Conservation (phyloP, 2,797 vertebrate species). For the Etheostoma perlongum region DNA sequence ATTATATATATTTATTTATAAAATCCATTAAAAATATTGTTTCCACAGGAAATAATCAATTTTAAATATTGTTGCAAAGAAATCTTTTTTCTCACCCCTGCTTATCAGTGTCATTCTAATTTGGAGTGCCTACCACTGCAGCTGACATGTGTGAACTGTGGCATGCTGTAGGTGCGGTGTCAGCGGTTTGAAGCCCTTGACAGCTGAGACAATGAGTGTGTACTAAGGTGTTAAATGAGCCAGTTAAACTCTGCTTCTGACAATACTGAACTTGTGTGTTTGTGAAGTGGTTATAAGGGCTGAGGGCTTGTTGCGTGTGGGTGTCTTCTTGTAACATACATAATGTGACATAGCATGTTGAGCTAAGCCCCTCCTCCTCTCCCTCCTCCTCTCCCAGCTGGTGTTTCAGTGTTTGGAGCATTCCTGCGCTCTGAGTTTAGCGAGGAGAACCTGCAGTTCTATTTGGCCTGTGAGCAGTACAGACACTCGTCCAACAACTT, state of each 20-base stretch:
- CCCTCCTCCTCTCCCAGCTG: slow-evolving; percentile 70
- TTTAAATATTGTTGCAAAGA: no score
- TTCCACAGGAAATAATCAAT: no score
- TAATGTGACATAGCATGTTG: not conserved
- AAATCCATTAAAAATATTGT: no score
- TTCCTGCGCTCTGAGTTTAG: slow-evolving; percentile 90
- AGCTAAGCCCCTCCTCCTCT: not conserved
- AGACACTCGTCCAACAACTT: slow-evolving; percentile 85
- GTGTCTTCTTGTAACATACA: not conserved
- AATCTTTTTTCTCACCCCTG: not conserved
- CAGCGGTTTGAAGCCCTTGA: slow-evolving; percentile 14
- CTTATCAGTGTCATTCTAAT: slow-evolving; percentile 29
- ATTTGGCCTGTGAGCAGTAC: slow-evolving; percentile 88
- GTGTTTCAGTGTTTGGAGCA: slow-evolving; percentile 83
- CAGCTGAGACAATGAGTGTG: not conserved
- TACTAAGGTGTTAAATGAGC: not conserved
- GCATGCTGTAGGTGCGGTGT: slow-evolving; percentile 44
- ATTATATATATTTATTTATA: no score
- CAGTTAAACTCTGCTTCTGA: not conserved
- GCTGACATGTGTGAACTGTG: slow-evolving; percentile 29
- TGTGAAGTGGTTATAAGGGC: slow-evolving; percentile 1
- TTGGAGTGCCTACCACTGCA: not conserved
- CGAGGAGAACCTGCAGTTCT: slow-evolving; percentile 90
- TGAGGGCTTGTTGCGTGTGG: slow-evolving; percentile 1
- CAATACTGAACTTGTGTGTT: not conserved